A percentile compares a stretch with the other conserved stretches of the same genome.
Evolutionary conservation across 2,888 invertebrate genomes (phyloP).

Genomic region (Apotomis turbidana): DNA sequence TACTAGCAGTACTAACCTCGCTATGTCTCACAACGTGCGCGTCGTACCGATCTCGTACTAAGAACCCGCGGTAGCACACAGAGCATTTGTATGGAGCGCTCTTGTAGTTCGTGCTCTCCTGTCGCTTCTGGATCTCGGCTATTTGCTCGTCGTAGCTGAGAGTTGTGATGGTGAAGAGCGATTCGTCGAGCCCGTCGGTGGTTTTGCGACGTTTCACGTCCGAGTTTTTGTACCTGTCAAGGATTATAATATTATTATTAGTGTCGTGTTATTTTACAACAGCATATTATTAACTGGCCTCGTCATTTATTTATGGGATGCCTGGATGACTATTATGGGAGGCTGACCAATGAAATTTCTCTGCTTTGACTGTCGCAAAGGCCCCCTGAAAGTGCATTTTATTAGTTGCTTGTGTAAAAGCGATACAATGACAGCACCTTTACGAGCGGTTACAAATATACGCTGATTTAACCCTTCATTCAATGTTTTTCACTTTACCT

Average conservation of each 20-base stretch:
- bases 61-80: constrained; percentile 67
- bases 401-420: no score
- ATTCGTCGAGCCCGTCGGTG: constrained; percentile 63
- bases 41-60: constrained; percentile 63
- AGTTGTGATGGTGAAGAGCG: constrained; percentile 62
- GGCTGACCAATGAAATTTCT: no score
- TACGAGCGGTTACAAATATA: no score
- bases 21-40: constrained; percentile 69
- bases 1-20: constrained; percentile 56
- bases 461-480: no score
- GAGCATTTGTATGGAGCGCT: constrained; percentile 64
- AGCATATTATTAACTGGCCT: no score
- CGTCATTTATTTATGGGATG: no score
- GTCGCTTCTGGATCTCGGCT: constrained; percentile 64
- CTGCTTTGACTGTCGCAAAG: no score
- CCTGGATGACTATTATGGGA: no score
- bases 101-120: constrained; percentile 57
- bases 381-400: no score
- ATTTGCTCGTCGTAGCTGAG: constrained; percentile 72
- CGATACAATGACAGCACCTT: no score
- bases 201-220: constrained; percentile 65
- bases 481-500: no score
- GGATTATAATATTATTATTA: not conserved
- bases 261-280: no score
- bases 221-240: constrained; percentile 62